Evolutionary conservation across 2,113 vertebrate genomes (phyloP).

Genomic region (Neogale vison): DNA sequence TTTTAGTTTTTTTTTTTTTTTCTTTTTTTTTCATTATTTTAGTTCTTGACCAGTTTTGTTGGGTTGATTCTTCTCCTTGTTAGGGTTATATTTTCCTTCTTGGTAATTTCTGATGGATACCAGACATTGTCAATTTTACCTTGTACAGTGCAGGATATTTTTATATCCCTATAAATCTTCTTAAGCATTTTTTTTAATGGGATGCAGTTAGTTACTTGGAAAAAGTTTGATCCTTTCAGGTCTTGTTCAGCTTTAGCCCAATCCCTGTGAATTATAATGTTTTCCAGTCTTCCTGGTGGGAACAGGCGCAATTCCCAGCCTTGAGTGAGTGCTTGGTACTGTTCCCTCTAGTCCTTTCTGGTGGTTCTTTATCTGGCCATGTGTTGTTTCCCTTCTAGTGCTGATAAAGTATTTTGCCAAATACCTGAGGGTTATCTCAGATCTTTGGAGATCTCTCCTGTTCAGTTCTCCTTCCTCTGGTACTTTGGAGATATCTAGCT

Average conservation of each 20-base stretch:
- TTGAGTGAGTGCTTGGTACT: background rate
- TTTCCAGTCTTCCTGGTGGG: background rate
- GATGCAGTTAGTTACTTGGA: conserved; percentile 19
- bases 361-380: background rate
- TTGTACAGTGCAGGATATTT: background rate
- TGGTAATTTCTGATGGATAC: conserved; percentile 2
- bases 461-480: background rate
- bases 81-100: conserved; percentile 4
- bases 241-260: background rate
- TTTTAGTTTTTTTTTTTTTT: too few relatives aligned
- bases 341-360: background rate
- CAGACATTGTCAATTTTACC: conserved; percentile 29
- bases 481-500: background rate
- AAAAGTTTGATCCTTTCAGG: background rate
- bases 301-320: background rate
- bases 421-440: background rate
- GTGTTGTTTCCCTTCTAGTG: background rate
- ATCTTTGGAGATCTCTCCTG: background rate
- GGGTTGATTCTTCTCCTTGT: background rate
- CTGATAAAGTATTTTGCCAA: background rate
- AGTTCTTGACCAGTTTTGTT: background rate
- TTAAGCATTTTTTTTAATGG: conserved; percentile 6
- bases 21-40: too few relatives aligned
- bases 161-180: conserved; percentile 29
- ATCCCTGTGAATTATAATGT: background rate